These are phyloP conservation scores for Xenopus tropicalis DNA, from an alignment of 2,113 vertebrate genomes.

Conservation along the genomic window DNA sequence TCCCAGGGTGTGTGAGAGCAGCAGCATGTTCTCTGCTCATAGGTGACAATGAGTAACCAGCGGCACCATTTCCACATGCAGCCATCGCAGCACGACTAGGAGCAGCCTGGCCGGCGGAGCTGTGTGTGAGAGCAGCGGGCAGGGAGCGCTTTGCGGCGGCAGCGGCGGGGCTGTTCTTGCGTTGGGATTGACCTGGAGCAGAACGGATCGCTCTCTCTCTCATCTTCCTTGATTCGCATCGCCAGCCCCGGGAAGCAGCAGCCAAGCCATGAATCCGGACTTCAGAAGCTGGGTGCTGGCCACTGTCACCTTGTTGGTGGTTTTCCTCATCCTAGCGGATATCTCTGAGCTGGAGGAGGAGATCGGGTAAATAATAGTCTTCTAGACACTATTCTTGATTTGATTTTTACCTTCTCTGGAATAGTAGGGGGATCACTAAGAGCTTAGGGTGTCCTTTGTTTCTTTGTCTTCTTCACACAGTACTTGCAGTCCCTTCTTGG, in stretches of 20 bases:
- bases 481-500: no score
- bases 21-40: constrained; percentile 14
- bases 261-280: constrained; percentile 74
- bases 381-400: neutral
- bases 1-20: no score
- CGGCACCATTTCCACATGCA: neutral
- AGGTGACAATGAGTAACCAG: constrained; percentile 22
- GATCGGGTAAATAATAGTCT: constrained; percentile 72
- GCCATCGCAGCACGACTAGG: neutral
- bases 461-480: constrained; percentile 25
- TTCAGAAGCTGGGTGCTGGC: constrained; percentile 81
- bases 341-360: constrained; percentile 86
- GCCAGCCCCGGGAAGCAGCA: constrained; percentile 36
- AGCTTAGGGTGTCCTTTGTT: neutral
- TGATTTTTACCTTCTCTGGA: constrained; percentile 6
- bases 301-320: constrained; percentile 74
- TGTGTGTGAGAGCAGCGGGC: no score
- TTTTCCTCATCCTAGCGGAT: constrained; percentile 81
- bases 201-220: constrained; percentile 7
- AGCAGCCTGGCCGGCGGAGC: no score
- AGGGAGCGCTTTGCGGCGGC: no score
- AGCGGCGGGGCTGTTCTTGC: neutral
- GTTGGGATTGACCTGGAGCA: constrained; percentile 38
- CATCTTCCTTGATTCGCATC: constrained; percentile 1
- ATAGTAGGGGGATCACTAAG: neutral